Base-by-base conservation (phyloP, 2,797 vertebrate species). In the Pseudocheirus occidentalis region DNA sequence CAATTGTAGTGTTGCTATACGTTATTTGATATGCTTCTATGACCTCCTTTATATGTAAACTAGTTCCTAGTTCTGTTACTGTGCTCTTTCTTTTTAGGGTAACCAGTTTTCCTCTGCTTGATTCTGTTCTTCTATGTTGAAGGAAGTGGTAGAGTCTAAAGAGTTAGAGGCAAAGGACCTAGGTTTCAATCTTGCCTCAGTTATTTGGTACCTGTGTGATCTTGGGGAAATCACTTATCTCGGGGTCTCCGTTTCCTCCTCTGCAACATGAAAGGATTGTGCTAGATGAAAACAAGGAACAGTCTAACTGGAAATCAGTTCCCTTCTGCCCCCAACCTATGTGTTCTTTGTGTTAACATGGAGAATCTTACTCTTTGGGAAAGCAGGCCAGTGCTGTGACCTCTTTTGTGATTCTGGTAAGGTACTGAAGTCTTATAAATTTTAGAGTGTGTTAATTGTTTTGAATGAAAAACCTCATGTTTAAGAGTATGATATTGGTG, bases 1-100 rank as follows among this genome's bases (percentile, higher is more conserved):
- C 90, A 66, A 58, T 13, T 93, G 94, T 93, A 91, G 4, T 92
- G 95, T 93, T 96, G 92, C 95, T 94, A 94, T 96, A 92, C 93
- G 34, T 81, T 58, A 58, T 34, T 87, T 55, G 66, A 14, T 46
- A 11, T 57, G 6, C 16, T 59, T 90, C 11, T 57, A 21, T 0
- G 29, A 55, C 24, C 73, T 81, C 21, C 73, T 87, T 50, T 87
- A 87, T 50, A 50, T 87, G 40, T 50, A 50, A 87, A 87, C 73
- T 87, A 87, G 73, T 81, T 81, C n/a, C 40, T 40, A 81, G 73
- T 87, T 87, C 40, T 87, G 21, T 57, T 81, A 10, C 18, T 24
- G 18, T 87, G 21, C 40, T 46, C 73, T 50, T 87, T 27, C 21
- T 87, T 50, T 50, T 50, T 87, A 50, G 18, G 73, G 13, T 27